Evolutionary conservation across 2,113 vertebrate genomes (phyloP).

Genomic region (Mugil cephalus): DNA sequence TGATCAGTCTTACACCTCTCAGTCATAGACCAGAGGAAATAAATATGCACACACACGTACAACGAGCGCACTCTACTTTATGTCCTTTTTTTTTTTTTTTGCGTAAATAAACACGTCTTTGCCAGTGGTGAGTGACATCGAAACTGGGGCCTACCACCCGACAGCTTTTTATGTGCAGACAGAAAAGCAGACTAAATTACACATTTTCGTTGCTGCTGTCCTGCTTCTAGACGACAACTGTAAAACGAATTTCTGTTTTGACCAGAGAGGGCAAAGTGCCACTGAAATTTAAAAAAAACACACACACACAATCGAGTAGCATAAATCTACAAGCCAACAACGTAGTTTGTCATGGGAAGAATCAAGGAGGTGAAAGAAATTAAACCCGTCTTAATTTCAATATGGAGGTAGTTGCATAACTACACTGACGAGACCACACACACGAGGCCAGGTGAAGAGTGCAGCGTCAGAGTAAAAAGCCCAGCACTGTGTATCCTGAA

Average conservation of each 20-base stretch:
- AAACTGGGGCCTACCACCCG: constrained; percentile 50
- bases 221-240: constrained; percentile 35
- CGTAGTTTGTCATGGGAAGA: constrained; percentile 9
- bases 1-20: constrained; percentile 44
- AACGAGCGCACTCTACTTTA: neutral
- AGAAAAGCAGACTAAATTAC: constrained; percentile 38
- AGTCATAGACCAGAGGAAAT: constrained; percentile 30
- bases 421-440: constrained; percentile 41
- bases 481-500: constrained; percentile 44
- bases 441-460: constrained; percentile 42
- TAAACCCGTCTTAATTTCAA: constrained; percentile 42
- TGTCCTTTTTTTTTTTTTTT: constrained; percentile 29
- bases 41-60: neutral
- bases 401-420: constrained; percentile 60
- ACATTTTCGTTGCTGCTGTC: constrained; percentile 46
- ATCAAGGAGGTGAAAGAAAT: constrained; percentile 28
- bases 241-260: constrained; percentile 21
- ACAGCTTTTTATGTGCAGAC: constrained; percentile 23
- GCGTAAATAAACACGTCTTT: constrained; percentile 49
- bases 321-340: too few species aligned
- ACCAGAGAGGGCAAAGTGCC: constrained; percentile 1
- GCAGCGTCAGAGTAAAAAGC: constrained; percentile 31
- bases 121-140: constrained; percentile 18
- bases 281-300: too few species aligned
- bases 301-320: too few species aligned